Conservation (phyloP, 1,140 invertebrate species). For the Nylanderia fulva region DNA sequence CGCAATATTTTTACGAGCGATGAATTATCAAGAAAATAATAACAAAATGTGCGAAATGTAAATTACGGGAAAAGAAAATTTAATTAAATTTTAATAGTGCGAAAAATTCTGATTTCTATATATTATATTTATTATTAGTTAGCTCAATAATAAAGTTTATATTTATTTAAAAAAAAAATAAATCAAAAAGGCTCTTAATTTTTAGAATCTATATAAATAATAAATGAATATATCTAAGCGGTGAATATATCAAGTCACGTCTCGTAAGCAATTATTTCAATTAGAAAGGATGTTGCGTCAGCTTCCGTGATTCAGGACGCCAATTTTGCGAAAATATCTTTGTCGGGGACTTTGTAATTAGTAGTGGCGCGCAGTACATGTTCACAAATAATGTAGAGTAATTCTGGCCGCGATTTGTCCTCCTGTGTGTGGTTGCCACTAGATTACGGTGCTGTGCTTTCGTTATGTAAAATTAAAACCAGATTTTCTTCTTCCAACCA, state of each 20-base stretch:
- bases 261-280: constrained; percentile 50
- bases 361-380: constrained; percentile 21
- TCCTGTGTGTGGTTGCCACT: not conserved
- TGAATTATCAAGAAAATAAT: not conserved
- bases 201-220: not conserved
- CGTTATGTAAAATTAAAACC: not conserved
- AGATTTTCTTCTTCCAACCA: not conserved
- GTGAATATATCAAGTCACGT: constrained; percentile 22
- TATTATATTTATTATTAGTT: constrained; percentile 12
- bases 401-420: constrained; percentile 29
- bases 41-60: not conserved
- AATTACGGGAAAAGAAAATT: not conserved
- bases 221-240: not conserved
- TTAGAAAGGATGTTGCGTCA: constrained; percentile 18
- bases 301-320: constrained; percentile 23
- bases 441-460: constrained; percentile 49
- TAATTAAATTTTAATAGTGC: not conserved
- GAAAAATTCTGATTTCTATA: not conserved
- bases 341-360: constrained; percentile 59
- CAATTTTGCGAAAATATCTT: constrained; percentile 53
- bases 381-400: constrained; percentile 48
- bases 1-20: not conserved
- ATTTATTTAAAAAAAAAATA: not conserved
- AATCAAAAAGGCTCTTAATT: too few relatives aligned
- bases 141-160: not conserved